phyloP scores from a whole-genome alignment of 1,140 invertebrate species.

The Eufriesea mexicana region DNA sequence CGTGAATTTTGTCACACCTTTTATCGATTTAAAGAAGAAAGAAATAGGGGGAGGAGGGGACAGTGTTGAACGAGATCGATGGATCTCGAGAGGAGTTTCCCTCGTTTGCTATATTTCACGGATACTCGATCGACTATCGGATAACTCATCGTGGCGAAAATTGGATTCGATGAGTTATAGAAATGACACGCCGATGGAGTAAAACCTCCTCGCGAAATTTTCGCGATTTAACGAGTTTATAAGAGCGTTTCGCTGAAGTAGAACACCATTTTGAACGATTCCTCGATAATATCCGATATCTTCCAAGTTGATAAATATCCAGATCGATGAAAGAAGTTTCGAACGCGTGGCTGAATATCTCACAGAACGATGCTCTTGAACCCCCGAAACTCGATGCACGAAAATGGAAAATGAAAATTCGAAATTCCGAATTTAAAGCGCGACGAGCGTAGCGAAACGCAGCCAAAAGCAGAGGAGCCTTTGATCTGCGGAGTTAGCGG shows the following conservation, averaged over 20 bases:
- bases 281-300: not conserved
- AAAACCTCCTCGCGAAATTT: no score
- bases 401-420: not conserved
- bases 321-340: no score
- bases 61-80: not conserved
- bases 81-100: not conserved
- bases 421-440: not conserved
- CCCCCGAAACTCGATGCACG: not conserved
- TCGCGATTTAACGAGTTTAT: not conserved
- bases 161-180: no score
- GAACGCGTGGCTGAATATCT: not conserved
- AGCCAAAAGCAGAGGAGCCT: not conserved
- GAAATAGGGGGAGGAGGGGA: no score
- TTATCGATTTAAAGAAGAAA: no score
- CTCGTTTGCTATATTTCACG: not conserved
- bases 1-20: no score
- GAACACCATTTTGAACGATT: not conserved
- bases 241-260: not conserved
- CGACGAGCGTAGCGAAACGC: not conserved
- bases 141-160: not conserved
- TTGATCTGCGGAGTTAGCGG: not conserved
- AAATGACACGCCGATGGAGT: no score
- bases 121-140: not conserved
- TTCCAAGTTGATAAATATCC: no score
- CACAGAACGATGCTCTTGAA: no score